phyloP scores from a whole-genome alignment of 2,888 invertebrate genomes.

The Chirona hameri region DNA sequence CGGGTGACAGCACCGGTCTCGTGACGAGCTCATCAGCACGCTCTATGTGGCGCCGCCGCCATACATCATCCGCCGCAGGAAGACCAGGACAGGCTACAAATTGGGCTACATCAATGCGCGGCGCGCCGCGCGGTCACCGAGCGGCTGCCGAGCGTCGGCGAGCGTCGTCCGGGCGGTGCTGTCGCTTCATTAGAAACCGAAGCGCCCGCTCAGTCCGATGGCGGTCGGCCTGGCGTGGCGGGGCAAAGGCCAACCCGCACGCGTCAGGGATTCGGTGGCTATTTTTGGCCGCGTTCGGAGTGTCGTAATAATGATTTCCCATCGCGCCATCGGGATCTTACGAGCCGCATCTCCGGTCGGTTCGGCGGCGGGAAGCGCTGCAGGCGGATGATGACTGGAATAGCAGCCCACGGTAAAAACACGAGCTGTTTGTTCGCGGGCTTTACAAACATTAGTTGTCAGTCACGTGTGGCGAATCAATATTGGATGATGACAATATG shows the following conservation, averaged over 20 bases:
- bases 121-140: neutral
- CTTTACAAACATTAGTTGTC: too few species aligned
- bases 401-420: too few species aligned
- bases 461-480: too few species aligned
- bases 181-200: neutral
- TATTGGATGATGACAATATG: too few species aligned
- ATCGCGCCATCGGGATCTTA: too few species aligned
- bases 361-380: too few species aligned
- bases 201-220: neutral
- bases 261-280: too few species aligned
- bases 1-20: neutral
- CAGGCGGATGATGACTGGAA: too few species aligned
- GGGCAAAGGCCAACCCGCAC: neutral
- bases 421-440: too few species aligned
- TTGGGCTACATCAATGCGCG: neutral
- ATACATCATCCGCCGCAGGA: neutral
- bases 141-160: neutral
- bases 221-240: neutral
- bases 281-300: too few species aligned
- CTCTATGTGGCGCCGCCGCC: neutral
- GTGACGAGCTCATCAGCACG: neutral
- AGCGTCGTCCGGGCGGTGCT: neutral
- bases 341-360: too few species aligned
- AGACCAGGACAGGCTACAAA: slow-evolving; percentile 10
- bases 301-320: too few species aligned